A percentile compares a stretch with the other conserved stretches of the same genome.
phyloP scores from a whole-genome alignment of 2,888 invertebrate genomes.

The Punctoribates punctum region DNA sequence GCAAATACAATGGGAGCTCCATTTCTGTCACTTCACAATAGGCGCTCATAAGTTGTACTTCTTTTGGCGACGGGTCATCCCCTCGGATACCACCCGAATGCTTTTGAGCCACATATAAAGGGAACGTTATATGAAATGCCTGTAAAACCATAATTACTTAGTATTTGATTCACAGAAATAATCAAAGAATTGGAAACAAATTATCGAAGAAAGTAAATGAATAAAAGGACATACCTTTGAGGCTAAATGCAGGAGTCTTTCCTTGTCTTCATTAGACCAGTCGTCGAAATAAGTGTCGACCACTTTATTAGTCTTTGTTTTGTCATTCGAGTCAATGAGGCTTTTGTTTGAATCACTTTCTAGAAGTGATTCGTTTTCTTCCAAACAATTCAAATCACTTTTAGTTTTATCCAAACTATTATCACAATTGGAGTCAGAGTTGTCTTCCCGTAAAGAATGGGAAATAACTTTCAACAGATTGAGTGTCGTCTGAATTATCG shows the following conservation, averaged over 20 bases:
- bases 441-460: conserved; percentile 40
- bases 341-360: no score
- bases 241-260: conserved; percentile 79
- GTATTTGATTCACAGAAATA: background rate
- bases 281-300: conserved; percentile 42
- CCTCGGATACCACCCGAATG: conserved; percentile 66
- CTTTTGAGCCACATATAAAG: conserved; percentile 68
- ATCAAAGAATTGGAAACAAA: no score
- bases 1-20: conserved; percentile 82
- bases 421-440: conserved; percentile 25
- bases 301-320: conserved; percentile 45
- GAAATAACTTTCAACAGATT: conserved; percentile 68
- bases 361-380: conserved; percentile 47
- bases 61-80: conserved; percentile 74
- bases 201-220: background rate
- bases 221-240: conserved; percentile 62
- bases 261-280: conserved; percentile 78
- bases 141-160: background rate
- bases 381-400: conserved; percentile 44
- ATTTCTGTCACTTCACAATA: conserved; percentile 84
- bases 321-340: conserved; percentile 41
- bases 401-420: conserved; percentile 18
- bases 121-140: conserved; percentile 79
- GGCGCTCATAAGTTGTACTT: conserved; percentile 70
- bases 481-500: conserved; percentile 75